Evolutionary conservation across 37 sponge, comb jelly and placozoan species (phyloP), one percentile per base, ranked within the genome.

Genomic region (Bolinopsis microptera): DNA sequence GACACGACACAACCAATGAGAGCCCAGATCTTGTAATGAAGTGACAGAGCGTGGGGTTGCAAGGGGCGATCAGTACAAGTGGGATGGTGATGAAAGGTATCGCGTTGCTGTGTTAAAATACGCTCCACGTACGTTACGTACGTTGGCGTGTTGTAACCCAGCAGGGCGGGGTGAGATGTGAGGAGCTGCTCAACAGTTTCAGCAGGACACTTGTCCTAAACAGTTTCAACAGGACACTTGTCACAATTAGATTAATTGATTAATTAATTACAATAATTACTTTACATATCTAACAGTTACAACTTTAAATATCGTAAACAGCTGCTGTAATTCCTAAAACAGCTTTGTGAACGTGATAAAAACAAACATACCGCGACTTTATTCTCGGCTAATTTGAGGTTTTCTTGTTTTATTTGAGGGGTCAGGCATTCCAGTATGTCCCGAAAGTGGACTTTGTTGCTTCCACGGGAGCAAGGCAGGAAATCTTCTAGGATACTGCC

Each of bases 401-500:
- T 35, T 1, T 80, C 82, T 30, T 80, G 82, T 35, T 80, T 80
- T 2, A 80, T 35, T 1, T 35, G 38, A 80, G 82, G 82, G 8
- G 82, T 37, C 9, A 80, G 24, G 23, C 37, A 80, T 22, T 80
- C 82, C 37, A 80, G 23, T 2, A 80, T 30, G 30, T 80, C 82
- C 37, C 82, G 24, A 22, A 80, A 80, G 35, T 33, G 38, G 16
- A 80, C 37, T 30, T 80, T 80, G 9, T 35, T 35, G 38, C 38
- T 80, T 21, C 82, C 82, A 1, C 82, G 35, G 38, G 82, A 16
- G 9, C 23, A 8, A 1, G 82, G 82, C 2, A 80, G 82, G 37
- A 80, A 80, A 8, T 80, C 82, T 35, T 80, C 82, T 21, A 80
- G 37, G 3, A 80, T 80, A 37, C 38, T 36, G 38, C 82, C 82